phyloP scores from a whole-genome alignment of 2,797 vertebrate genomes.

The Diplodus sargus region DNA sequence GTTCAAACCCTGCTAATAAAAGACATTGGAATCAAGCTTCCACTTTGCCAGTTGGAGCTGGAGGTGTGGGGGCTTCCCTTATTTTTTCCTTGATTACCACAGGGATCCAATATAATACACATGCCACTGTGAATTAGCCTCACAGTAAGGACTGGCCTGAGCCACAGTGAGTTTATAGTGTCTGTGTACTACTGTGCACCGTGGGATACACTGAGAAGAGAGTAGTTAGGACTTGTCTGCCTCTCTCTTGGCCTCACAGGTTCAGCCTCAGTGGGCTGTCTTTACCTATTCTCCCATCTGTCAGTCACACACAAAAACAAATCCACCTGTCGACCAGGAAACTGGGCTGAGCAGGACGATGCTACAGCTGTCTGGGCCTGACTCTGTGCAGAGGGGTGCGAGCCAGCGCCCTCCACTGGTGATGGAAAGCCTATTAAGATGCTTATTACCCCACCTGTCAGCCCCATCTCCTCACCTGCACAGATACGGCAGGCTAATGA shows the following conservation, averaged over 20 bases:
- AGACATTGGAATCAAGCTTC: constrained; percentile 44
- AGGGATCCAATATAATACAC: constrained; percentile 78
- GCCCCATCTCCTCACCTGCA: constrained; percentile 72
- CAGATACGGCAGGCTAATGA: constrained; percentile 72
- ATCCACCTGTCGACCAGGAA: constrained; percentile 84
- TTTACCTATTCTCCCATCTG: constrained; percentile 85
- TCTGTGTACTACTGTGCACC: constrained; percentile 64
- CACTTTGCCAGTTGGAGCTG: constrained; percentile 36
- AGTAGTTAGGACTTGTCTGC: constrained; percentile 80
- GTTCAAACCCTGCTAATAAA: constrained; percentile 47
- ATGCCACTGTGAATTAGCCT: constrained; percentile 74
- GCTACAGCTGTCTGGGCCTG: constrained; percentile 77
- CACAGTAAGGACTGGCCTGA: constrained; percentile 55
- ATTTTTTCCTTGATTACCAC: constrained; percentile 77
- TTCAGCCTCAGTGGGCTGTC: constrained; percentile 87
- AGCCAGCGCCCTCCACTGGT: constrained; percentile 81
- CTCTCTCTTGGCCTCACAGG: constrained; percentile 77
- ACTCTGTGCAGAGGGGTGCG: constrained; percentile 51
- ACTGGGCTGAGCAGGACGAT: constrained; percentile 67
- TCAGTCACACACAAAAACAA: constrained; percentile 86
- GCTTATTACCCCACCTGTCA: constrained; percentile 79
- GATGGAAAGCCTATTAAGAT: constrained; percentile 80
- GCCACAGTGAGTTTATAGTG: constrained; percentile 61
- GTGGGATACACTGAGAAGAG: constrained; percentile 66
- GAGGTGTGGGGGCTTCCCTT: constrained; percentile 48